phyloP scores from a whole-genome alignment of 2,888 invertebrate genomes.

The Thera obeliscata region DNA sequence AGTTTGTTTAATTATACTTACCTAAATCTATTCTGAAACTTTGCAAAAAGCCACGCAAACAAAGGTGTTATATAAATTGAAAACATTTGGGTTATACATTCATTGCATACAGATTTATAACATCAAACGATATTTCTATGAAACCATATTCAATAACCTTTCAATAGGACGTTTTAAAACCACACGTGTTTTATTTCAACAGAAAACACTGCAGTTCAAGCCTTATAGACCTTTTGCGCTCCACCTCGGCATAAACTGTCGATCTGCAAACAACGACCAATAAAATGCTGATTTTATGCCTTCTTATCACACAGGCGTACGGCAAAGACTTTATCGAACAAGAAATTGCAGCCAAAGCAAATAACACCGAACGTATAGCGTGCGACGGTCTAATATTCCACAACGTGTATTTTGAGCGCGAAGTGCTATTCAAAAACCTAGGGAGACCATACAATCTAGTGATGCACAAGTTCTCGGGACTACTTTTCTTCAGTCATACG shows the following conservation, averaged over 20 bases:
- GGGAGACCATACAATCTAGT: conserved; percentile 68
- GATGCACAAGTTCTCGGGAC: conserved; percentile 66
- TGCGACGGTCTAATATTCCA: conserved; percentile 70
- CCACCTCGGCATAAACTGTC: conserved; percentile 34
- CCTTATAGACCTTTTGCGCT: conserved; percentile 19
- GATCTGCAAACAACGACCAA: conserved; percentile 35
- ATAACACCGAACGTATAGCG: conserved; percentile 37
- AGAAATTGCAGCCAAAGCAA: conserved; percentile 11
- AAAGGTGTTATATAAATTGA: no score
- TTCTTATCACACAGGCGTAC: conserved; percentile 33
- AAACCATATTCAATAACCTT: not conserved
- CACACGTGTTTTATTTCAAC: conserved; percentile 17
- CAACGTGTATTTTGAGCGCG: conserved; percentile 63
- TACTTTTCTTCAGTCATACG: conserved; percentile 72
- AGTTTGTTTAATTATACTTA: no score
- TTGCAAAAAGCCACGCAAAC: no score
- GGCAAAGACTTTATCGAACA: conserved; percentile 11
- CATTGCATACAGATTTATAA: no score
- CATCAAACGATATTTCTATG: not conserved
- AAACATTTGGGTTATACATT: no score
- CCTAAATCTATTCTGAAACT: no score
- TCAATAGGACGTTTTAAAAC: conserved; percentile 8
- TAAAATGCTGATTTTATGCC: conserved; percentile 40
- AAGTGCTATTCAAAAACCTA: conserved; percentile 54
- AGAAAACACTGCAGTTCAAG: conserved; percentile 20